Base-by-base conservation (phyloP, 1,140 invertebrate species). In the Brachionus koreanus region DNA sequence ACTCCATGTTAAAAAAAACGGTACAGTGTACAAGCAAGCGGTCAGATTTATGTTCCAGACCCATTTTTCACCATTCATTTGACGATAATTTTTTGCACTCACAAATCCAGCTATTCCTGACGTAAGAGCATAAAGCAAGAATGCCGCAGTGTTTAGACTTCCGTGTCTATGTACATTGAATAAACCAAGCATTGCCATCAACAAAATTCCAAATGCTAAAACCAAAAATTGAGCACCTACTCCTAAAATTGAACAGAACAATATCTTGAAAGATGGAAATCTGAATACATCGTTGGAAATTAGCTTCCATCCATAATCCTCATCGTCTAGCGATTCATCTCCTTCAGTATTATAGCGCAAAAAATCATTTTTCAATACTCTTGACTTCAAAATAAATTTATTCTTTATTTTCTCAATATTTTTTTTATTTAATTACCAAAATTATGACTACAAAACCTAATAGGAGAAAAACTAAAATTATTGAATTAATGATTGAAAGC, bases 251-350 rank as follows among this genome's bases (percentile, higher is more conserved):
- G 90, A 87, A 86, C 89, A 90, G 84, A 90, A 90, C 3, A 90
- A 85, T 83, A 85, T 88, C 85, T 88, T 89, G 33, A 85, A 83
- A 5, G 85, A 83, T 6, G 90, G 90, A 84, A 90, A 90, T 63
- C 90, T 85, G 84, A 91, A 91, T 0, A 91, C 90, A 85, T 91
- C 90, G 9, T 89, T 90, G 63, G 90, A 89, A 75, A 91, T 90
- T 52, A 90, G 90, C 84, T 90, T 90, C 90, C 90, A 91, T 16
- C 90, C 90, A 84, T 90, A 90, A 74, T 91, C 90, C 82, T 90
- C 90, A 39, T 87, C 85, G 46, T 89, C 88, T 4, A 88, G 74
- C 82, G 89, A 87, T 25, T 89, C 89, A 19, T 85, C 85, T 39
- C 87, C 87, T 19, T 83, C 82, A 10, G 89, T 87, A 37, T 90